Percentiles rank a stretch among this genome's conserved stretches.
These are phyloP conservation scores for Mesocentrotus franciscanus DNA, from an alignment of 53 echinoderm and acorn worm genomes.

Conservation along the genomic window DNA sequence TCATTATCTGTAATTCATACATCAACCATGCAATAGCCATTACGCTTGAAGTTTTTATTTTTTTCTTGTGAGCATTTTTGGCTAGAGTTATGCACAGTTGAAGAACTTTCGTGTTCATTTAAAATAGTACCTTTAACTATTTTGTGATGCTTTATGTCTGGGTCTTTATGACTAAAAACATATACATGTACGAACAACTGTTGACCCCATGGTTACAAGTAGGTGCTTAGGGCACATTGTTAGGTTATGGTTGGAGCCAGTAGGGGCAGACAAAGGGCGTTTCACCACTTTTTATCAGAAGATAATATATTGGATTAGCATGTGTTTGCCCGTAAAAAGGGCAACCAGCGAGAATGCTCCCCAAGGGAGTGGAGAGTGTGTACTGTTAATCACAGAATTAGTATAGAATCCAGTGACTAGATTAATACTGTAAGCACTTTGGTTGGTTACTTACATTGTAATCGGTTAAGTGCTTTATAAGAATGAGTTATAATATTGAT, in stretches of 20 bases:
- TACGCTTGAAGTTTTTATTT: neutral
- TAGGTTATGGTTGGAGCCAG: neutral
- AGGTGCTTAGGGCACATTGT: constrained; percentile 28
- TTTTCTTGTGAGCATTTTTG: neutral
- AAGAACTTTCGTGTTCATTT: neutral
- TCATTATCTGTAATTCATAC: no score
- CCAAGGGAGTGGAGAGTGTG: no score
- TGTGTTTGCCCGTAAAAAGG: no score
- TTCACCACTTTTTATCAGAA: neutral
- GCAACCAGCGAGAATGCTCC: no score
- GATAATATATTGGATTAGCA: no score
- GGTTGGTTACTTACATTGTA: no score
- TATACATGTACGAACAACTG: constrained; percentile 36
- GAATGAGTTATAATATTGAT: neutral
- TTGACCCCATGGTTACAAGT: neutral
- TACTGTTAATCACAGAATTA: no score
- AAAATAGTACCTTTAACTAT: constrained; percentile 9
- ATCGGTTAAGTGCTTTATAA: neutral
- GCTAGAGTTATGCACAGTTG: neutral
- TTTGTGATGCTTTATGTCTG: neutral
- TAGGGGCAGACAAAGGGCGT: neutral
- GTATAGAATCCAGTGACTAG: no score
- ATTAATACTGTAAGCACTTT: no score
- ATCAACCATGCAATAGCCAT: no score
- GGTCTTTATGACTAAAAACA: constrained; percentile 30